Base-by-base conservation (phyloP, 35 echinoderm and acorn worm species). In the Lytechinus pictus region DNA sequence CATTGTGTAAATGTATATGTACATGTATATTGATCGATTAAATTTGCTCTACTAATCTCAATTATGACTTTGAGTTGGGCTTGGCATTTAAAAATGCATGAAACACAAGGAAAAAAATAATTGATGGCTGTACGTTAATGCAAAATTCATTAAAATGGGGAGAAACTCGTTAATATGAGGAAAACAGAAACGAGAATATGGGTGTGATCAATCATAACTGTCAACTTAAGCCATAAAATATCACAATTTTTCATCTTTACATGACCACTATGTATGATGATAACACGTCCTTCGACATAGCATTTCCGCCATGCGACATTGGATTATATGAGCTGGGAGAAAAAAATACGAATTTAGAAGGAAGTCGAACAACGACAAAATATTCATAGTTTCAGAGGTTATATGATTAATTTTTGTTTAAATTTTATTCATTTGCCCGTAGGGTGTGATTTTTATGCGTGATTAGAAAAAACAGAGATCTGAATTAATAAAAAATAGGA, bases 141-240 rank as follows among this genome's bases (percentile, higher is more conserved):
- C 66, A 79, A n/a, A 79, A 79, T 79, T 79, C 66, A 79, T 79
- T n/a, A 79, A 79, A 79, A 79, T 11, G 1, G 33, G 56, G 66
- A 79, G n/a, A 79, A 79, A 5, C 66, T 79, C 66, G 66, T 79
- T 79, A n/a, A 79, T 16, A 24, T 79, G 66, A 79, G 66, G 21
- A 24, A 14, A 79, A 79, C n/a, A 79, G n/a, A 6, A 79, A 79
- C 6, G 19, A 79, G 19, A 24, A 79, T 8, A 79, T 79, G 66
- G 21, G 21, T 79, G n/a, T 6, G n/a, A 79, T 79, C 66, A 79
- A 79, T 79, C 66, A 79, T 79, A 79, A 79, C 66, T 79, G 66
- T 79, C 66, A 79, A 79, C 66, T 79, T 79, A 79, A 79, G 66
- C 66, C 66, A 79, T 79, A 79, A 79, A 79, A 79, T 7, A 79